Evolutionary conservation across 2,888 invertebrate genomes (phyloP).

Genomic region (Epinotia brunnichana): DNA sequence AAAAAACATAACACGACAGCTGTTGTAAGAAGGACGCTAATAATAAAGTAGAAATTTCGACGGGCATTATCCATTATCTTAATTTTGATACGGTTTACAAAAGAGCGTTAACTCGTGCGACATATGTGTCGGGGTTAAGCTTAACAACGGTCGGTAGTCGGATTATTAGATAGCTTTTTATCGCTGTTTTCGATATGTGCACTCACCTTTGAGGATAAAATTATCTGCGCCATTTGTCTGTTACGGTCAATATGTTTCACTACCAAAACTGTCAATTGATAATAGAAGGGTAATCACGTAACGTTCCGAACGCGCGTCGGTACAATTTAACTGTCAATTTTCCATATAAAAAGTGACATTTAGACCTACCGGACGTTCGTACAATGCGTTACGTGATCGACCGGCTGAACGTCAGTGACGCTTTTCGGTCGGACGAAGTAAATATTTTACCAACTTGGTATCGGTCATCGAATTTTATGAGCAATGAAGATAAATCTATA

Average conservation of each 20-base stretch:
- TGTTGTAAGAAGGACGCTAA: constrained; percentile 68
- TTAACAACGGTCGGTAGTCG: constrained; percentile 57
- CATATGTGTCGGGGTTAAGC: constrained; percentile 68
- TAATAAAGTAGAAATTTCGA: constrained; percentile 76
- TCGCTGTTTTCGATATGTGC: constrained; percentile 46
- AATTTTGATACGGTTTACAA: constrained; percentile 81
- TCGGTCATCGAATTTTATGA: constrained; percentile 49
- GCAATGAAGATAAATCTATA: constrained; percentile 53
- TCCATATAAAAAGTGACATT: too few species aligned
- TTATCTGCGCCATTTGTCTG: constrained; percentile 37
- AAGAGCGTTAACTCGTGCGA: constrained; percentile 76
- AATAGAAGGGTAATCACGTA: too few species aligned
- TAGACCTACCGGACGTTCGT: too few species aligned
- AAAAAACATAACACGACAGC: constrained; percentile 74
- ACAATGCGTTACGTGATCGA: too few species aligned
- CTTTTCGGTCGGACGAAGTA: constrained; percentile 45
- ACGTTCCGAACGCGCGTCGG: too few species aligned
- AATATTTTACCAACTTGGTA: constrained; percentile 47
- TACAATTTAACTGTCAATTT: too few species aligned
- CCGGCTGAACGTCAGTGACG: constrained; percentile 29
- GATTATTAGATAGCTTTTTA: constrained; percentile 53
- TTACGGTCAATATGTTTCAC: constrained; percentile 34
- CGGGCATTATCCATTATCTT: constrained; percentile 81
- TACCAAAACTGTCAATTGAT: constrained; percentile 35
- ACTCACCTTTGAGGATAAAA: constrained; percentile 44